These are phyloP conservation scores for Biston stratarius DNA, from an alignment of 2,888 invertebrate species.

Conservation along the genomic window DNA sequence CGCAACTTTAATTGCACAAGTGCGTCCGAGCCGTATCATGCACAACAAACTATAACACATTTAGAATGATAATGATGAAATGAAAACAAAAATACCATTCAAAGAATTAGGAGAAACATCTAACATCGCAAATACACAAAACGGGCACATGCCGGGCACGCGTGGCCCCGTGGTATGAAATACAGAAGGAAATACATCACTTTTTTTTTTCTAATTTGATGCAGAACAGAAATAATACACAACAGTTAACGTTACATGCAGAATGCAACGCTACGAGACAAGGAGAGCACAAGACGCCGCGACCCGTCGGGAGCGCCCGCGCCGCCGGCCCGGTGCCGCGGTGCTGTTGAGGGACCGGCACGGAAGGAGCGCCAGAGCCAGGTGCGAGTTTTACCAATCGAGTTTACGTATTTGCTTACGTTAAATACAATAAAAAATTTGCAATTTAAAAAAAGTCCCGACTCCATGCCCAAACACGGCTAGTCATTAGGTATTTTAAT, in stretches of 20 bases:
- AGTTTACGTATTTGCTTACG: no score
- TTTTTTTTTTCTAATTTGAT: background rate
- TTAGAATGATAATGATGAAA: slow-evolving; percentile 13
- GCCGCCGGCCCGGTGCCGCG: no score
- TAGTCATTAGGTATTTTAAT: no score
- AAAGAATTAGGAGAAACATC: background rate
- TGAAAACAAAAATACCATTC: slow-evolving; percentile 16
- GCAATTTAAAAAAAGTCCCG: no score
- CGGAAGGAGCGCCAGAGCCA: no score
- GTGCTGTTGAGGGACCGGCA: no score
- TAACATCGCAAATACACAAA: slow-evolving; percentile 18
- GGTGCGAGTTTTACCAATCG: no score
- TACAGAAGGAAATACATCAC: background rate
- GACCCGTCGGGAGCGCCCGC: no score
- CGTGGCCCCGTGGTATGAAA: no score
- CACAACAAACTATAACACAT: slow-evolving; percentile 7
- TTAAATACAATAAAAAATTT: no score
- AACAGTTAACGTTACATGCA: background rate
- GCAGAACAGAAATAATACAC: background rate
- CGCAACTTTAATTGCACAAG: background rate
- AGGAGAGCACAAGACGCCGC: background rate
- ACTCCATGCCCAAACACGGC: no score
- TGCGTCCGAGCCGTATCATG: slow-evolving; percentile 23
- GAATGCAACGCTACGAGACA: background rate
- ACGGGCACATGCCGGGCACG: background rate